A percentile compares a stretch with the other conserved stretches of the same genome.
phyloP scores from a whole-genome alignment of 2,888 invertebrate species.

The Cotesia congregata region DNA sequence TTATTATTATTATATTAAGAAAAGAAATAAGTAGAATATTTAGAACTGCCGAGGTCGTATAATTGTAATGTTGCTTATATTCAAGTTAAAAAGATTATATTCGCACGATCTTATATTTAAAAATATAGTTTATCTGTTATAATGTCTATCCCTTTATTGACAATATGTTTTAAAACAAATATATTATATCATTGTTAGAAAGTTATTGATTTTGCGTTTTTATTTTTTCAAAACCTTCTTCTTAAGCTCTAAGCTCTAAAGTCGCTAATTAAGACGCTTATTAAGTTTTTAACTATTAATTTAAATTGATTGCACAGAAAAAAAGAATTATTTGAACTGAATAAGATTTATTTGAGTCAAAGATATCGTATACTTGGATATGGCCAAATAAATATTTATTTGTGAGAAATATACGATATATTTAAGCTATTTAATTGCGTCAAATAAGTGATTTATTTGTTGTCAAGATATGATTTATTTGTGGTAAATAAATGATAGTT shows the following conservation, averaged over 20 bases:
- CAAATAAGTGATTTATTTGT: too few species aligned
- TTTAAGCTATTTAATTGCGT: too few species aligned
- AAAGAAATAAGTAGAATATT: slow-evolving; percentile 2
- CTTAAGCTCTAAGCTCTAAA: neutral
- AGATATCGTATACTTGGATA: too few species aligned
- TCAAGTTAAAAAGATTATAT: slow-evolving; percentile 31
- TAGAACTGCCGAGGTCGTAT: slow-evolving; percentile 23
- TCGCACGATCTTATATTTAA: slow-evolving; percentile 61
- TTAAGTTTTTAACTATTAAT: too few species aligned
- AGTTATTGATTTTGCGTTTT: slow-evolving; percentile 51
- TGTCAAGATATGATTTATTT: too few species aligned
- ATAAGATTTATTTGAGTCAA: too few species aligned
- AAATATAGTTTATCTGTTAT: slow-evolving; percentile 66
- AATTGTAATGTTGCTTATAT: slow-evolving; percentile 34
- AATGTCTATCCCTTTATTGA: slow-evolving; percentile 68
- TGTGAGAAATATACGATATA: too few species aligned
- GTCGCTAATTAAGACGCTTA: neutral
- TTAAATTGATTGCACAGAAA: too few species aligned
- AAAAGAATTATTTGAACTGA: too few species aligned
- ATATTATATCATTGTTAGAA: slow-evolving; percentile 68
- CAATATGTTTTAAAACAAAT: slow-evolving; percentile 67
- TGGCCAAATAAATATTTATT: too few species aligned
- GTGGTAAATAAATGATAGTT: too few species aligned
- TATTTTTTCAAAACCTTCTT: neutral
- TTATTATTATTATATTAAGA: slow-evolving; percentile 2